Evolutionary conservation across 2,797 vertebrate species (phyloP), one percentile per base, ranked within the genome.

Genomic region (Microctenopoma lineatum): DNA sequence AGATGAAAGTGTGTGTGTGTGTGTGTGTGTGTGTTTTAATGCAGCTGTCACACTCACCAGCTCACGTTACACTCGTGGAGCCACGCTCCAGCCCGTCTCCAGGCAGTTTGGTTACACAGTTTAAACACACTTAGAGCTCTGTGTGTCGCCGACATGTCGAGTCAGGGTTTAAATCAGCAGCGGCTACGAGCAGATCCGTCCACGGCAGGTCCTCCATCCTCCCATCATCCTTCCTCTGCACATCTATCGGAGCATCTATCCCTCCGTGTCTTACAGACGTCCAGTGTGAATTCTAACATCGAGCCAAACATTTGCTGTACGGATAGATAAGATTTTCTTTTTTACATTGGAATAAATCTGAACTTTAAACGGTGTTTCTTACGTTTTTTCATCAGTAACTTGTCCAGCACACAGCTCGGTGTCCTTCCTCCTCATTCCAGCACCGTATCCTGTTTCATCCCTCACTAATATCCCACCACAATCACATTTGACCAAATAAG

Each of bases 401-500:
- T 55, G 51, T 76, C 59, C 71, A 52, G 42, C 44, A 7, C 57
- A 63, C 56, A 83, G 32, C 64, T 76, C 50, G 8, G 12, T 54
- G 71, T 81, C 70, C 62, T 67, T 79, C 27, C 29, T 80, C 64
- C 64, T 73, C 32, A 50, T 32, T 60, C 70, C 70, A 59, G 46
- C 73, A 1, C 29, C 2, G 18, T 45, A 36, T 65, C 62, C 25
- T 26, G 5, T 48, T 48, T 64, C 70, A 55, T 70, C 70, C 55
- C 68, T 75, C 59, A 53, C 44, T 74, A 80, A 80, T 65, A 76
- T 74, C 51, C 26, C 27, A 67, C 72, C 60, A 8, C 76, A 81
- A 77, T 84, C 45, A 61, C 59, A 73, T 90, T 85, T 83, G 83
- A 83, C 81, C 87, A 90, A 85, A 89, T 84, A 83, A 84, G 75